phyloP scores from a whole-genome alignment of 2,113 vertebrate species.

The Chitala chitala region DNA sequence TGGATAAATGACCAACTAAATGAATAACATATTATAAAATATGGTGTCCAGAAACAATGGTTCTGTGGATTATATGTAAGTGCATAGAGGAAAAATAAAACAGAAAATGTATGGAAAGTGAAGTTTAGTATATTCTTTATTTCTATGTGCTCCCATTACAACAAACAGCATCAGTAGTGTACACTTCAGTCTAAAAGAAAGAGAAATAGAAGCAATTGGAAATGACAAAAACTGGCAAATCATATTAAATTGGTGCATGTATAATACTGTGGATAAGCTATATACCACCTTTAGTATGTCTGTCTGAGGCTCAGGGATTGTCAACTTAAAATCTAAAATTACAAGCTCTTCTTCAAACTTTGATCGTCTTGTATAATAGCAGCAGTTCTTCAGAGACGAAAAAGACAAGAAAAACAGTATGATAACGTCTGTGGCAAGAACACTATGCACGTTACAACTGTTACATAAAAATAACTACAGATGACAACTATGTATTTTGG shows the following conservation, averaged over 20 bases:
- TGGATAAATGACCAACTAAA: too few species aligned
- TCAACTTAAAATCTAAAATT: conserved; percentile 48
- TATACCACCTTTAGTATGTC: conserved; percentile 45
- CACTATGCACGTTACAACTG: conserved; percentile 32
- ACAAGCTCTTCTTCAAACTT: conserved; percentile 45
- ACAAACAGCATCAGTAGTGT: conserved; percentile 87
- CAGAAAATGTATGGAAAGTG: neutral
- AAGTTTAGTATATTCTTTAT: conserved; percentile 60
- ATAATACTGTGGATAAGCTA: conserved; percentile 41
- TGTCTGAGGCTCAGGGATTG: conserved; percentile 69
- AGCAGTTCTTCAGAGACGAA: conserved; percentile 62
- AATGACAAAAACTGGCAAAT: conserved; percentile 37
- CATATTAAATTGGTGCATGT: too few species aligned
- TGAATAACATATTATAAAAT: neutral
- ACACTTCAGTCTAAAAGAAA: conserved; percentile 64
- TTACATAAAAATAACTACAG: conserved; percentile 40
- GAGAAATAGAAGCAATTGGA: conserved; percentile 56
- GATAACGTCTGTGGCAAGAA: neutral
- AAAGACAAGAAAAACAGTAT: neutral
- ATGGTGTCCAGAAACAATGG: too few species aligned
- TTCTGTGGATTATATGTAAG: neutral
- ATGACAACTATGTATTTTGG: conserved; percentile 24
- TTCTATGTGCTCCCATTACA: conserved; percentile 82
- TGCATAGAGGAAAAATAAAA: neutral
- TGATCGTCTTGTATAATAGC: conserved; percentile 55